These are phyloP conservation scores for Teleogryllus oceanicus DNA, from an alignment of 2,888 invertebrate genomes.

Conservation along the genomic window DNA sequence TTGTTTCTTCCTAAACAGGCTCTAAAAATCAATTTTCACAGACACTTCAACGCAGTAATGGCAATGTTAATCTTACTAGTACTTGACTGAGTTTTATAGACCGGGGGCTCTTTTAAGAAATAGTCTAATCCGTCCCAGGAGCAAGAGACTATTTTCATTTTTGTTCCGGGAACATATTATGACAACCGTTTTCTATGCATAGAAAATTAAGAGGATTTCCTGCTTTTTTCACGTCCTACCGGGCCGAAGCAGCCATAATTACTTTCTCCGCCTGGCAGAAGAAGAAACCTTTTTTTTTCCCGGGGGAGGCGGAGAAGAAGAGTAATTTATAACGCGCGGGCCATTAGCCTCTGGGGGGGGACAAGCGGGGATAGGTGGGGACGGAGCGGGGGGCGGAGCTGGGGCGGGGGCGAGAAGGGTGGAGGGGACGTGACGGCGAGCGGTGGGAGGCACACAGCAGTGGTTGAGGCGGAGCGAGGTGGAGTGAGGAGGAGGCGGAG, in stretches of 20 bases:
- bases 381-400: background rate
- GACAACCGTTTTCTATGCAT: conserved; percentile 10
- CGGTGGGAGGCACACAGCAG: too few relatives aligned
- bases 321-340: conserved; percentile 7
- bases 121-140: conserved; percentile 1
- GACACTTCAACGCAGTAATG: background rate
- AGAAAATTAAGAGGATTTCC: conserved; percentile 18
- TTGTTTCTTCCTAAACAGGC: background rate
- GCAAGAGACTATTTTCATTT: background rate
- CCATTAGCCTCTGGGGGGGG: background rate
- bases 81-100: background rate
- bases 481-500: too few relatives aligned
- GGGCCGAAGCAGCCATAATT: background rate
- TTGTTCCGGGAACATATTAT: background rate
- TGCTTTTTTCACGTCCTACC: conserved; percentile 8
- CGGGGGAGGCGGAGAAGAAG: background rate
- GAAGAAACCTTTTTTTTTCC: background rate
- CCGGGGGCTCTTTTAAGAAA: background rate
- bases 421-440: too few relatives aligned
- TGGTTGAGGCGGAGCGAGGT: too few relatives aligned
- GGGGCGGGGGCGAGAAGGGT: background rate
- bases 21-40: background rate
- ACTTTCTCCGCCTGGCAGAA: conserved; percentile 1
- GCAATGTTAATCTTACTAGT: background rate
- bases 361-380: background rate